Base-by-base conservation (phyloP, 2,888 invertebrate genomes). In the Pelosia muscerda region DNA sequence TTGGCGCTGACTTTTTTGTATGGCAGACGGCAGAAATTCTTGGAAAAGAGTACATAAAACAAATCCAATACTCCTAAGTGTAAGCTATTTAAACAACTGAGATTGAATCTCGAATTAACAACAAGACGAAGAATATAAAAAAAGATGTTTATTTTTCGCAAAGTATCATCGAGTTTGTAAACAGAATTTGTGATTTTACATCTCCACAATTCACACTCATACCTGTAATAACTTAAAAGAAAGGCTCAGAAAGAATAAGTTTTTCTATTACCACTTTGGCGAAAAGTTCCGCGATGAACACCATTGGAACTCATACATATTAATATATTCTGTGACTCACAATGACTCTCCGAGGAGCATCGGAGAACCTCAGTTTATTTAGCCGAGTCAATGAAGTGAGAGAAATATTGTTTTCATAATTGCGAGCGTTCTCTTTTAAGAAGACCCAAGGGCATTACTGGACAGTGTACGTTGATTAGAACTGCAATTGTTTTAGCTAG, bases 241-340 rank as follows among this genome's bases (percentile, higher is more conserved):
- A 77, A 72, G 63, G 67, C 79, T 74, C 69, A 59, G 69, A 82
- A 81, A 80, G 31, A 79, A 81, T 83, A 81, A 82, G 82, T 83
- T 83, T 81, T 83, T 83, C 80, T 81, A 82, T 82, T 77, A 77
- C 70, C 76, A 82, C 80, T 75, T 77, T 72, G 59, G 68, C 65
- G 71, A 68, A 80, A 83, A 84, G 81, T 84, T 82, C 77, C 69
- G 71, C 78, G 77, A 81, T 83, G 82, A 84, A 83, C 85, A 82
- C 74, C 74, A 77, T 79, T 53, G 73, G 71, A 64, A 77, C 86
- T 90, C 88, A 90, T 90, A 90, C 89, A 90, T 90, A 90, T 90
- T 90, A 88, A 90, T 89, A 83, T 78, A 81, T 78, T 83, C 76
- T 79, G 83, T 84, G 87, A 58, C 87, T 86, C 82, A 77, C 81